A percentile compares a stretch with the other conserved stretches of the same genome.
Conservation (phyloP, 23 tunicate species). For the Styela plicata region DNA sequence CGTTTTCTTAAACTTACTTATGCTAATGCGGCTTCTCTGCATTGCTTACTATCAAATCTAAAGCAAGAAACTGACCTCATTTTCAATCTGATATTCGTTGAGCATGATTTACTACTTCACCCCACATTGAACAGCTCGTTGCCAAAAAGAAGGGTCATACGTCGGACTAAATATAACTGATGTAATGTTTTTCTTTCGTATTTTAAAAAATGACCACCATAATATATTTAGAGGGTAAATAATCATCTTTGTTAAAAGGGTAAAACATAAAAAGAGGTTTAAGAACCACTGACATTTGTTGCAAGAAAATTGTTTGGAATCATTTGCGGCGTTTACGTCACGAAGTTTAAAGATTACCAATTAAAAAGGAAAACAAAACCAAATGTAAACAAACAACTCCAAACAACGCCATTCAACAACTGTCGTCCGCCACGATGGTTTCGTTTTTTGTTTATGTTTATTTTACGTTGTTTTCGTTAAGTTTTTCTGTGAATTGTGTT, state of each 20-base stretch:
- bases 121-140: too few species aligned
- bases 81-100: too few species aligned
- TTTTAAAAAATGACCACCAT: not conserved
- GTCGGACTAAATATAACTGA: too few species aligned
- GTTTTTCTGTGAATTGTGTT: not conserved
- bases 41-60: too few species aligned
- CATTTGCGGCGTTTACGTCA: not conserved
- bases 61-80: too few species aligned
- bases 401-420: not conserved
- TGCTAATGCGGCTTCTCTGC: too few species aligned
- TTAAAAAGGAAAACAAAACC: not conserved
- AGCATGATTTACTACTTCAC: too few species aligned
- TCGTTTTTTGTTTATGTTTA: not conserved
- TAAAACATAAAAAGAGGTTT: not conserved
- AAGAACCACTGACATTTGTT: not conserved
- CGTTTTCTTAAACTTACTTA: too few species aligned
- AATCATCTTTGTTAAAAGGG: not conserved
- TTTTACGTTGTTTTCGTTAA: not conserved
- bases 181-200: not conserved
- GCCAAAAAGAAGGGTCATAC: too few species aligned
- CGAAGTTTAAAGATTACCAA: not conserved
- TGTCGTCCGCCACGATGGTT: not conserved
- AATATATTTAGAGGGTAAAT: not conserved
- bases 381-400: not conserved
- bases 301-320: not conserved